Evolutionary conservation across 2,888 invertebrate genomes (phyloP).

Genomic region (Polia nebulosa): DNA sequence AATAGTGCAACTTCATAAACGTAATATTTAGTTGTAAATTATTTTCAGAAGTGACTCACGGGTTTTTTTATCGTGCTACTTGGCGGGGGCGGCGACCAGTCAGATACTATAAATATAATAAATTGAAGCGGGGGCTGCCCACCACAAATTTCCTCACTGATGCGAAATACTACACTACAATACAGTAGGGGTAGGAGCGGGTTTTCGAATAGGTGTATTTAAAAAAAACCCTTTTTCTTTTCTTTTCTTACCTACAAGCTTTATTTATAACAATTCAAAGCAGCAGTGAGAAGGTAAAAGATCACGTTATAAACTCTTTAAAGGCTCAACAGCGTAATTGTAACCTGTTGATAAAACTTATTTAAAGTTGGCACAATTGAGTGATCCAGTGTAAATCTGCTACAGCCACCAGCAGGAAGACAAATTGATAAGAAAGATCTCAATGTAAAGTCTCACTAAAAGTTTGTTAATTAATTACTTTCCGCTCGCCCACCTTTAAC

Average conservation of each 20-base stretch:
- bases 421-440: conserved; percentile 72
- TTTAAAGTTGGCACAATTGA: conserved; percentile 58
- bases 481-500: conserved; percentile 73
- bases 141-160: too few species aligned
- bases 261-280: conserved; percentile 9
- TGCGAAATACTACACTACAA: too few species aligned
- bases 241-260: background rate
- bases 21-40: too few species aligned
- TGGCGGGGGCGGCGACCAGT: too few species aligned
- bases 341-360: conserved; percentile 51
- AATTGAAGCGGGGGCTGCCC: too few species aligned
- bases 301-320: conserved; percentile 31
- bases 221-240: too few species aligned
- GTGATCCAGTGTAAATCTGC: conserved; percentile 46
- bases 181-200: too few species aligned
- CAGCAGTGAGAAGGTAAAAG: conserved; percentile 9
- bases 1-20: too few species aligned
- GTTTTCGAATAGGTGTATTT: too few species aligned
- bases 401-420: conserved; percentile 56
- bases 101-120: too few species aligned
- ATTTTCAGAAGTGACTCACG: too few species aligned
- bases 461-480: conserved; percentile 81
- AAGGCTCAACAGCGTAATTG: conserved; percentile 30
- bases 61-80: too few species aligned
- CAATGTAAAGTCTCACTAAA: conserved; percentile 71